Base-by-base conservation (phyloP, 2,888 invertebrate genomes). In the Xanthostigma xanthostigma region DNA sequence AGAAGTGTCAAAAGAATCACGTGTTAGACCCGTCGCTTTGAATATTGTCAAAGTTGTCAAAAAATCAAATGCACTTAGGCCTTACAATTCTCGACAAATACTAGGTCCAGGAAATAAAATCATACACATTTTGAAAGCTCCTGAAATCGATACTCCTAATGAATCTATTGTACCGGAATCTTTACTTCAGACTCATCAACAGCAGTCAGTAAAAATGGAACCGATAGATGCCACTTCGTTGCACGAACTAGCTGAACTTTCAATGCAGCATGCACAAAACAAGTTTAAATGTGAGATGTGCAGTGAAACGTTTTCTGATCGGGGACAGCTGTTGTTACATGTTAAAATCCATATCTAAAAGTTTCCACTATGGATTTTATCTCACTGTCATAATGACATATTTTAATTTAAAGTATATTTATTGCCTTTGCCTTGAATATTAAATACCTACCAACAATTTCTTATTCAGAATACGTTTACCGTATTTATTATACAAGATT, bases 271-370 rank as follows among this genome's bases (percentile, higher is more conserved):
- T 50, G 60, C 64, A 43, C 63, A 65, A 52, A 66, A 61, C 53
- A 56, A 79, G 41, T 85, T 77, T 66, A 81, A 79, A 55, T 89
- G 89, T 62, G 87, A 87, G 64, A 87, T 89, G 84, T 89, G 89
- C 64, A 76, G 81, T 48, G 76, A 79, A 44, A 77, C 81, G 56
- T 89, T 89, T 65, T 70, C 78, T 9, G 80, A 81, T 53, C 76
- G 85, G 45, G 79, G 82, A 45, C 84, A 84, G 54, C 65, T 83
- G 41, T 67, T 88, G 53, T 72, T 83, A 48, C 88, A 89, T 66
- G 86, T 88, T 58, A 84, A 85, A 49, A 78, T 87, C 62, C 88
- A 89, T 64, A 88, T 89, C 68, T 82, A 80, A 81, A 27, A 27
- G 6, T 6, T 27, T 6, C 6, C 27, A 3, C 6, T 27, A 27